Evolutionary conservation across 2,888 invertebrate genomes (phyloP).

Genomic region (Andricus quercusramuli): DNA sequence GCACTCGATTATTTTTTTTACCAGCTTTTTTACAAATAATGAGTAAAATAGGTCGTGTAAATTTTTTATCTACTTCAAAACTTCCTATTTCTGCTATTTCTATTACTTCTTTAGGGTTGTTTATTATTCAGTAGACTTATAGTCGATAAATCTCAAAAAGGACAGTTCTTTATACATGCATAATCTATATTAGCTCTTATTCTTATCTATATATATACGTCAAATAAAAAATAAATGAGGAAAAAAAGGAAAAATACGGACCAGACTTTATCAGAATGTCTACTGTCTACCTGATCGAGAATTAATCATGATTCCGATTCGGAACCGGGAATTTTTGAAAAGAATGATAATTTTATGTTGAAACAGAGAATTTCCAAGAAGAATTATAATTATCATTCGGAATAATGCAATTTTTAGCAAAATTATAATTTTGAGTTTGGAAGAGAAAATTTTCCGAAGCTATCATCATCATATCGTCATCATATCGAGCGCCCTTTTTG

Average conservation of each 20-base stretch:
- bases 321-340: too few species aligned
- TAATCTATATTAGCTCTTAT: neutral
- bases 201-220: neutral
- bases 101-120: neutral
- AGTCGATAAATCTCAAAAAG: neutral
- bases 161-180: conserved; percentile 1
- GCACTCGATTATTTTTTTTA: conserved; percentile 1
- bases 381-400: too few species aligned
- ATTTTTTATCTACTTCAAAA: conserved; percentile 24
- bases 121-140: neutral
- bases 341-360: too few species aligned
- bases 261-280: neutral
- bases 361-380: too few species aligned
- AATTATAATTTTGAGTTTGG: too few species aligned
- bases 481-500: too few species aligned
- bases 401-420: too few species aligned
- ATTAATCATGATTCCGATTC: too few species aligned
- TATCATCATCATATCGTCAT: too few species aligned
- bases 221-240: neutral
- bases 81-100: conserved; percentile 10
- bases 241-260: neutral
- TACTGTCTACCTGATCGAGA: too few species aligned
- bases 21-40: neutral
- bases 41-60: conserved; percentile 5
- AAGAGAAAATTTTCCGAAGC: too few species aligned